A percentile compares a stretch with the other conserved stretches of the same genome.
phyloP scores from a whole-genome alignment of 2,113 vertebrate species.

The Campylorhamphus procurvoides region DNA sequence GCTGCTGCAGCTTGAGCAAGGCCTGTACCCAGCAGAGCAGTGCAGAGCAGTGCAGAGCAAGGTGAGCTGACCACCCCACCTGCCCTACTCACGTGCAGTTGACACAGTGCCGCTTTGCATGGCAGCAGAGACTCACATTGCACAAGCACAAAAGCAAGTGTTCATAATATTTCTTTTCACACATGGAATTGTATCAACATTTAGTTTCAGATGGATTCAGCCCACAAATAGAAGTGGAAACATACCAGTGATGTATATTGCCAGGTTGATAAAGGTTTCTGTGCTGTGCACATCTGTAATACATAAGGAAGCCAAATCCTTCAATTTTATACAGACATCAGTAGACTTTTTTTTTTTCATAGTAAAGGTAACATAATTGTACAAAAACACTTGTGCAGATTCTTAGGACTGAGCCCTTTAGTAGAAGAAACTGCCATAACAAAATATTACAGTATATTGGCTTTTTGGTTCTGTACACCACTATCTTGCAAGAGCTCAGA shows the following conservation, averaged over 20 bases:
- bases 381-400: not conserved
- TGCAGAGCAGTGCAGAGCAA: not conserved
- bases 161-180: not conserved
- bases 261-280: not conserved
- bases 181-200: not conserved
- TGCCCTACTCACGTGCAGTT: rapidly evolving
- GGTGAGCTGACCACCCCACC: not conserved
- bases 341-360: not conserved
- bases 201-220: not conserved
- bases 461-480: not conserved
- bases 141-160: not conserved
- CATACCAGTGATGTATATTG: not conserved
- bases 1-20: not conserved
- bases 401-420: not conserved
- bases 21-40: not conserved
- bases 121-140: not conserved
- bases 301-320: not conserved
- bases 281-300: not conserved
- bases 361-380: not conserved
- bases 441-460: not conserved
- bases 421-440: not conserved
- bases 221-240: not conserved
- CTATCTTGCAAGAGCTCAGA: not conserved
- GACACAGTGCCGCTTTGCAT: rapidly evolving
- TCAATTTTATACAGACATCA: not conserved